phyloP scores from a whole-genome alignment of 1,140 invertebrate genomes.

The Orchesella cincta region DNA sequence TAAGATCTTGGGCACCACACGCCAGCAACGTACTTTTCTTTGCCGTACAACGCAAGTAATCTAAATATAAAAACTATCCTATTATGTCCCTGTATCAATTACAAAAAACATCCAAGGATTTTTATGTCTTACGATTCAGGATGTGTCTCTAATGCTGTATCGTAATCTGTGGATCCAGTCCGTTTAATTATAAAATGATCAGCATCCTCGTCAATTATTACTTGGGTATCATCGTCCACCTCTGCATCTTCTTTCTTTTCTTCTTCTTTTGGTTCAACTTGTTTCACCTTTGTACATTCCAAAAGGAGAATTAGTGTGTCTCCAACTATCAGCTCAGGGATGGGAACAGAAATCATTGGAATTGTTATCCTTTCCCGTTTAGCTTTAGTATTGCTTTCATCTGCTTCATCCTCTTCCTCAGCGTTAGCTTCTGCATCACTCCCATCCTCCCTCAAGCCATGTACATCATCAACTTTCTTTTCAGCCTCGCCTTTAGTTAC shows the following conservation, averaged over 20 bases:
- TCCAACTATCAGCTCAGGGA: constrained; percentile 40
- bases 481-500: not conserved
- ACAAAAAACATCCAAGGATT: not conserved
- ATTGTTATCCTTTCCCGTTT: constrained; percentile 16
- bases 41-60: constrained; percentile 44
- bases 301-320: constrained; percentile 46
- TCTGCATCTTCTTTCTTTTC: not conserved
- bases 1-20: constrained; percentile 49
- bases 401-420: not conserved
- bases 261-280: not conserved
- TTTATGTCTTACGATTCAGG: constrained; percentile 18
- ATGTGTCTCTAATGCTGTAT: not conserved
- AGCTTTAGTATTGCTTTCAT: not conserved
- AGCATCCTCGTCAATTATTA: not conserved
- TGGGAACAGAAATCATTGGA: constrained; percentile 37
- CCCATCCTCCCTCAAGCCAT: not conserved
- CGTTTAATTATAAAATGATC: not conserved
- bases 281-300: constrained; percentile 37
- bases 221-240: not conserved
- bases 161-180: not conserved
- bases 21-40: constrained; percentile 35
- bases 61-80: constrained; percentile 19
- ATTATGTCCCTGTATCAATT: not conserved
- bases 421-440: not conserved
- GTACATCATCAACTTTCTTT: not conserved